A percentile compares a stretch with the other conserved stretches of the same genome.
These are phyloP conservation scores for Dendrocincla tyrannina DNA, from an alignment of 2,797 vertebrate genomes.

Conservation along the genomic window DNA sequence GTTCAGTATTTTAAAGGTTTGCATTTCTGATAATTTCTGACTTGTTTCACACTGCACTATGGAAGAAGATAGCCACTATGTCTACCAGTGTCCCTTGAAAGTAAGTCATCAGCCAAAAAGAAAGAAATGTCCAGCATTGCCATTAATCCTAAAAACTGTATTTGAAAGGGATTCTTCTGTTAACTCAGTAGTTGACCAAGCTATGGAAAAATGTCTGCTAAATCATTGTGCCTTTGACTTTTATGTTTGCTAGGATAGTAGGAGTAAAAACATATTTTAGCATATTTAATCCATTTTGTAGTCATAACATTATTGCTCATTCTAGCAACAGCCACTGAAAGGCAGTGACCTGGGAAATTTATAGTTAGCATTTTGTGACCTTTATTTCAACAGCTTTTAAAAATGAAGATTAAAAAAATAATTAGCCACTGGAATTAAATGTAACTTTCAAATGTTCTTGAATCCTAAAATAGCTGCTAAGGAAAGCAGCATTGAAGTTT, in stretches of 20 bases:
- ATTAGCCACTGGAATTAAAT: conserved; percentile 32
- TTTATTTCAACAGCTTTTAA: conserved; percentile 23
- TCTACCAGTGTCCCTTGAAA: neutral
- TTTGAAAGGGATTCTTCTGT: neutral
- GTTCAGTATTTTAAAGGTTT: neutral
- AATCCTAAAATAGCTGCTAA: conserved; percentile 35
- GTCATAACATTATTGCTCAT: neutral
- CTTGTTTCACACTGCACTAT: neutral
- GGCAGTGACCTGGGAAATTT: conserved; percentile 15
- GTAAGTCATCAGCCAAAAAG: neutral
- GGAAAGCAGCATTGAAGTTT: neutral
- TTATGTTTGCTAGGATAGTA: neutral
- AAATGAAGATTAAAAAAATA: conserved; percentile 35
- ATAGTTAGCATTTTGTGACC: conserved; percentile 27
- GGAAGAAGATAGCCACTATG: neutral
- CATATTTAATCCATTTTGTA: neutral
- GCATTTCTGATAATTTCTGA: neutral
- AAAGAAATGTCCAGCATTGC: neutral
- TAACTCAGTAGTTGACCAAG: neutral
- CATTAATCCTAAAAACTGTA: neutral
- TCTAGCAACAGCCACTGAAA: conserved; percentile 2
- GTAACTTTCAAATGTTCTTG: conserved; percentile 39
- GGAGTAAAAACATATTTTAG: neutral
- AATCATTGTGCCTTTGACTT: neutral
- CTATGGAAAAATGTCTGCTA: neutral